Percentiles rank a stretch among this genome's conserved stretches.
These are phyloP conservation scores for Acanthornis magna DNA, from an alignment of 2,797 vertebrate species.

Conservation along the genomic window DNA sequence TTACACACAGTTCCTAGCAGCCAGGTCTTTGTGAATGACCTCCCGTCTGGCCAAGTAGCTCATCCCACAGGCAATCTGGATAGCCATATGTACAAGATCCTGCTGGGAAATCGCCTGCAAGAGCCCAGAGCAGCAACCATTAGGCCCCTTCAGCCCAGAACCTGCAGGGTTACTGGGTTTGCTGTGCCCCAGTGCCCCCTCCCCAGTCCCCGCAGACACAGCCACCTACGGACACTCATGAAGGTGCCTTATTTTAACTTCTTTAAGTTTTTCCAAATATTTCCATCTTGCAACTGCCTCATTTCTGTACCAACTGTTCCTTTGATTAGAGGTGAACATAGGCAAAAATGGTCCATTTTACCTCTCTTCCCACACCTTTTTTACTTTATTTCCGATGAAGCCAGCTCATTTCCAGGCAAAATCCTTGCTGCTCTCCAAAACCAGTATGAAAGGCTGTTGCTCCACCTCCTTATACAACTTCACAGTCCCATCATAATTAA, in stretches of 20 bases:
- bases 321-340: neutral
- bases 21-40: slow-evolving; percentile 98
- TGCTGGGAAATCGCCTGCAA: slow-evolving; percentile 95
- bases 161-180: neutral
- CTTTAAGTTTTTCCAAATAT: neutral
- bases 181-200: neutral
- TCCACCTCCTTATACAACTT: neutral
- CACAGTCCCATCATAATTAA: neutral
- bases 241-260: neutral
- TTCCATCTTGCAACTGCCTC: neutral
- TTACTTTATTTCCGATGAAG: neutral
- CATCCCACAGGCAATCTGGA: slow-evolving; percentile 98
- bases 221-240: neutral
- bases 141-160: neutral
- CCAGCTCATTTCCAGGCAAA: neutral
- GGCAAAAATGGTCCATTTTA: neutral
- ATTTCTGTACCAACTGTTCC: neutral
- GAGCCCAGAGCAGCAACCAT: slow-evolving; percentile 28
- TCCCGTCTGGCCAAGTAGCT: slow-evolving; percentile 95
- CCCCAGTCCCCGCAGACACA: neutral
- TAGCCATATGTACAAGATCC: slow-evolving; percentile 97
- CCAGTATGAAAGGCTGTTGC: neutral
- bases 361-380: neutral
- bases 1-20: slow-evolving; percentile 98
- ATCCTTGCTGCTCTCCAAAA: neutral